phyloP scores from a whole-genome alignment of 2,113 vertebrate species.

The Herpetotheres cachinnans region DNA sequence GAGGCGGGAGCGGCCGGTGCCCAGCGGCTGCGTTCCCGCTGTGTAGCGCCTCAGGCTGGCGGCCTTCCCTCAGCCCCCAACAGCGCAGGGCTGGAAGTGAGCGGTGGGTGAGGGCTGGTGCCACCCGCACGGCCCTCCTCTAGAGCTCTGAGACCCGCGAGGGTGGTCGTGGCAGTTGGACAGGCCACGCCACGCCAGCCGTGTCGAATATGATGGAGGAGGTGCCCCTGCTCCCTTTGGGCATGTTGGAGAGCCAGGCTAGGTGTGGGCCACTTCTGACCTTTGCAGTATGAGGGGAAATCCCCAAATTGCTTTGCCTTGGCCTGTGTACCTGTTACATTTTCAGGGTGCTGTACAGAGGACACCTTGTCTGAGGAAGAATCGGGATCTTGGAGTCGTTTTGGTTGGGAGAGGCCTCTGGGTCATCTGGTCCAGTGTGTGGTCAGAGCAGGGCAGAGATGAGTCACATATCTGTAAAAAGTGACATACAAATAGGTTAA shows the following conservation, averaged over 20 bases:
- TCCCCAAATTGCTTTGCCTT: fast-evolving
- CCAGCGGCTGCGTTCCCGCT: too few relatives aligned
- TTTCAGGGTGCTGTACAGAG: background rate
- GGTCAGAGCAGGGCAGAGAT: background rate
- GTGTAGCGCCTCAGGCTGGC: background rate
- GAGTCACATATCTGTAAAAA: background rate
- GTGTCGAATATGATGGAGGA: fast-evolving
- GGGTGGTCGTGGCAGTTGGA: fast-evolving
- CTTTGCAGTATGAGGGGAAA: background rate
- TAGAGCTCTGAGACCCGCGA: fast-evolving
- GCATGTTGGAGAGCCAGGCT: background rate
- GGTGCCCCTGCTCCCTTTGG: background rate
- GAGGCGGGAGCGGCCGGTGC: background rate
- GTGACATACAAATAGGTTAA: background rate
- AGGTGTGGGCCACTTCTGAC: background rate
- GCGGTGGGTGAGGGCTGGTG: background rate
- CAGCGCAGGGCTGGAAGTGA: background rate
- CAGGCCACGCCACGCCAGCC: fast-evolving
- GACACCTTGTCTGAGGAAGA: background rate
- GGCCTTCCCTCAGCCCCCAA: too few relatives aligned
- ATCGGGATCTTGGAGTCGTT: background rate
- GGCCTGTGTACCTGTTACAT: fast-evolving
- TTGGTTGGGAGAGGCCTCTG: background rate
- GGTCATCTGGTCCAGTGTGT: too few relatives aligned
- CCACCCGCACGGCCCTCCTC: background rate